These are phyloP conservation scores for Tadarida brasiliensis DNA, from an alignment of 2,797 vertebrate genomes.

Conservation along the genomic window DNA sequence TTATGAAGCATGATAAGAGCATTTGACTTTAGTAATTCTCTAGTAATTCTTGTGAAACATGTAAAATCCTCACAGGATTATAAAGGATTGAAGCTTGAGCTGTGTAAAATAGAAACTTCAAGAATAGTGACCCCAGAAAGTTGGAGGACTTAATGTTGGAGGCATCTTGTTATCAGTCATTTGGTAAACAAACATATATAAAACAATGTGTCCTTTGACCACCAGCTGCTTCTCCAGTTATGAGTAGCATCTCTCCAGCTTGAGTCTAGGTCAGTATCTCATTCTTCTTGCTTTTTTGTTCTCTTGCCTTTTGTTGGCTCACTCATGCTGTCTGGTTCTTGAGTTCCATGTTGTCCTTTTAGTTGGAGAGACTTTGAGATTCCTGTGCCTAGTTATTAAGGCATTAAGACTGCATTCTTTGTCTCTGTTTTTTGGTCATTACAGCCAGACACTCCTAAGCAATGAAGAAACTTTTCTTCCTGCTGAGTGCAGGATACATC, in stretches of 20 bases:
- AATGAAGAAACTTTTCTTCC: neutral
- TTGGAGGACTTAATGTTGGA: neutral
- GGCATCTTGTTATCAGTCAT: neutral
- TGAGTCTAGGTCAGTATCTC: neutral
- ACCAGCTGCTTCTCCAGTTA: neutral
- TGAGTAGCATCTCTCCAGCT: neutral
- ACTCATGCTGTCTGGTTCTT: neutral
- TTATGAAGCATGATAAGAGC: neutral
- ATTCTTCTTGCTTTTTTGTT: neutral
- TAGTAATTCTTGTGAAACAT: neutral
- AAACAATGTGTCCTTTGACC: neutral
- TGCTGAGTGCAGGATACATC: neutral
- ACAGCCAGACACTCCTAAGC: neutral
- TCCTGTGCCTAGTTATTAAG: neutral
- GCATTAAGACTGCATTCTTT: neutral
- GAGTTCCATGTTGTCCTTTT: neutral
- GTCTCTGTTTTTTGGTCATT: neutral
- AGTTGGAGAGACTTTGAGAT: slow-evolving; percentile 9
- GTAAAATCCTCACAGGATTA: neutral
- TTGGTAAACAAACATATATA: neutral
- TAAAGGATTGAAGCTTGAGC: neutral
- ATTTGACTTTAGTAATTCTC: neutral
- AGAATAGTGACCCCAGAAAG: neutral
- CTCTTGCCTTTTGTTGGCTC: neutral
- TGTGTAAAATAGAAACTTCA: slow-evolving; percentile 19